Evolutionary conservation across 2,113 vertebrate species (phyloP), one percentile per base, ranked within the genome.

Genomic region (Micronycteris hirsuta): DNA sequence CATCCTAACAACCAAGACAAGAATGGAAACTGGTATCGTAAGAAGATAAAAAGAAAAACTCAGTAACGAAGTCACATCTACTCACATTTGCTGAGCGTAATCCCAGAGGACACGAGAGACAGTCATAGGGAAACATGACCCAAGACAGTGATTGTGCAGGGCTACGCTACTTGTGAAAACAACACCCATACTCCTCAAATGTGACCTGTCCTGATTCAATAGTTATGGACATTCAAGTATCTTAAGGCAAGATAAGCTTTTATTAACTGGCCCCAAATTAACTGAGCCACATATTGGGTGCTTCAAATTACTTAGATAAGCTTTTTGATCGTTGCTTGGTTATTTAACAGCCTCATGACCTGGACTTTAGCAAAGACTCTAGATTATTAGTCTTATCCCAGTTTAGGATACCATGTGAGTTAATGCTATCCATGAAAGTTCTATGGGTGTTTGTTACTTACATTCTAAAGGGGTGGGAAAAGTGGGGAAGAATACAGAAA

Each of bases 151-250:
- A 86, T 1, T 74, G 77, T 70, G 80, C 38, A 89, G 31, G 49
- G 26, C 19, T 19, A 67, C 16, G 14, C 90, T 54, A 15, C 41
- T 56, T 88, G 91, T 86, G 88, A 88, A 97, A 96, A 91, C 15
- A 33, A 95, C 3, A 95, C 90, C n/a, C 45, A 49, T 22, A 31
- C 2, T 47, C 84, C 81, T 90, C 82, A 93, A 86, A 91, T 80
- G 93, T 94, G 93, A 86, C 96, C 93, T 96, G 93, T 81, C 95
- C 83, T 84, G 95, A 97, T 97, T 96, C 68, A 96, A 85, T 8
- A 58, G 71, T 93, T 94, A 81, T 3, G n/a, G 82, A 86, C 56
- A 94, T 58, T 85, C 54, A 93, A 94, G 88, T n/a, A 89, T 38
- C 86, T 84, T 38, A 52, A 90, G 65, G 77, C 47, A 52, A 96